These are phyloP conservation scores for Labia minor DNA, from an alignment of 2,888 invertebrate genomes.

Conservation along the genomic window DNA sequence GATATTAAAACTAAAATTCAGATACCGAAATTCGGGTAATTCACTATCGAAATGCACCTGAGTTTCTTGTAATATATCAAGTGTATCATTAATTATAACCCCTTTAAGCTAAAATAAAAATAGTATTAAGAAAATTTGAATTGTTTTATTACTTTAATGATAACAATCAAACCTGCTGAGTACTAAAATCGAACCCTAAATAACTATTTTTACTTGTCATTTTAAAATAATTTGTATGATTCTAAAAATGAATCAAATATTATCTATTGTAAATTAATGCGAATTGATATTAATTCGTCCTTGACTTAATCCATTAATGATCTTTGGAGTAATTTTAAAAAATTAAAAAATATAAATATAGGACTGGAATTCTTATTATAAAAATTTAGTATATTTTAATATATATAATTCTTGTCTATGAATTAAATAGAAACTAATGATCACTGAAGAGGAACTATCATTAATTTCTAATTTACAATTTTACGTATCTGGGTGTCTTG, in stretches of 20 bases:
- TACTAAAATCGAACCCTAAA: conserved; percentile 77
- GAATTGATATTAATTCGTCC: neutral
- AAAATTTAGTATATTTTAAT: no score
- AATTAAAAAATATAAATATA: no score
- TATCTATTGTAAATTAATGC: neutral
- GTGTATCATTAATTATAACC: conserved; percentile 61
- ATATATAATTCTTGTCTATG: no score
- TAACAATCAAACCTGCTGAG: conserved; percentile 60
- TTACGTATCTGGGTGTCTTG: no score
- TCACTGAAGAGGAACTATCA: no score
- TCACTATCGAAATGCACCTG: conserved; percentile 84
- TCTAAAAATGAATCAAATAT: conserved; percentile 13
- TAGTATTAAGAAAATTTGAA: conserved; percentile 16
- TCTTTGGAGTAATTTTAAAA: no score
- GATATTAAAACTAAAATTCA: neutral
- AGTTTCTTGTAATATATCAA: conserved; percentile 63
- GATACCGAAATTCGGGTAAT: conserved; percentile 84
- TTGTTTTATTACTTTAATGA: neutral
- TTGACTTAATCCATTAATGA: no score
- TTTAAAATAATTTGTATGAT: no score
- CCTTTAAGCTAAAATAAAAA: conserved; percentile 70
- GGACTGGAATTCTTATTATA: no score
- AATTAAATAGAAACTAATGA: no score
- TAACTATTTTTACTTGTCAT: conserved; percentile 42
- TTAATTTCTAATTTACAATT: no score